Evolutionary conservation across 1,140 invertebrate species (phyloP), one percentile per base, ranked within the genome.

Genomic region (Metopolophium dirhodum): DNA sequence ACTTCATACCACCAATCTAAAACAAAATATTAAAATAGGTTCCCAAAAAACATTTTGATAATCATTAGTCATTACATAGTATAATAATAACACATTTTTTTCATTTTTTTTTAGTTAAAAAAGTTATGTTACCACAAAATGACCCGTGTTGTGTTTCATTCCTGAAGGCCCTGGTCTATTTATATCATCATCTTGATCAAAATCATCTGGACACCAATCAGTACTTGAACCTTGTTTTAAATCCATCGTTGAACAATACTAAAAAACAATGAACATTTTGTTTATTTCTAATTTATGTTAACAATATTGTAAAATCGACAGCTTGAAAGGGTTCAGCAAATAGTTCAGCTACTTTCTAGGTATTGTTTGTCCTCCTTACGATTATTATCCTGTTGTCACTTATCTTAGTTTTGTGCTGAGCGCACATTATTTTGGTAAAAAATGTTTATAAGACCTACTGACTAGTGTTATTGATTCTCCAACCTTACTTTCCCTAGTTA

Each of bases 1-100:
- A 93, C 35, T 93, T 93, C 77, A 93, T 93, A 47, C 91, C 91
- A 30, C 82, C 91, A 93, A 93, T 93, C 91, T 93, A 93, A 86
- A 93, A 51, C 83, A 83, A 37, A 54, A 82, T 54, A 54, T 88
- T 54, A 35, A 54, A 47, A 14, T 20, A 86, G 14, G 4, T 88
- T 30, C 1, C 9, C 14, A 49, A 26, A 82, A 91, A 91, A 68
- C 30, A 14, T 49, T 68, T 22, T 82, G 51, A 57, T 35, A 91
- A 93, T 86, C 26, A 86, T 1, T 41, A 41, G 41, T 68, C 77
- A 20, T 47, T 41, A 41, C 41, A 41, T 41, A 41, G 14, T 68
- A 68, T n/a, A 68, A 68, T 68, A n/a, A 68, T 18, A 68, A 9
- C 9, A 68, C 3, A 26, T 30, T n/a, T n/a, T 77, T 77, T 68